Base-by-base conservation (phyloP, 2,888 invertebrate genomes). In the Amphipyra tragopoginis region DNA sequence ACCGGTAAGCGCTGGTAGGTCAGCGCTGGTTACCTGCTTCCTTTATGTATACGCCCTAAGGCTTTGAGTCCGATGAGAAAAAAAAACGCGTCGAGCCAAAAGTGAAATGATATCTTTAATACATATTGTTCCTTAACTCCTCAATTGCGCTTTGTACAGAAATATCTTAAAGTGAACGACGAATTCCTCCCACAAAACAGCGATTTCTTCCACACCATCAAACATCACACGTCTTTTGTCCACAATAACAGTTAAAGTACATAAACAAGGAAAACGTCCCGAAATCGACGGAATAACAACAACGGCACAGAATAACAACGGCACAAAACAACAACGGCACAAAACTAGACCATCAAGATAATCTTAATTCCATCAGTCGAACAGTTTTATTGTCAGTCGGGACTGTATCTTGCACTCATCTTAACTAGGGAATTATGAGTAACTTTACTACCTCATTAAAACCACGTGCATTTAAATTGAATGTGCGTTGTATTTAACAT, bases 381-480 rank as follows among this genome's bases (percentile, higher is more conserved):
- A 70, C 71, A 72, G 66, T 69, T 74, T 72, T 70, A 78, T 59
- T 61, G 73, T 65, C 58, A 2, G 21, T 21, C 1, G 3, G 21
- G 3, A 21, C 21, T 43, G 53, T 68, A 62, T 70, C 66, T 58
- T 58, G 57, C 56, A 67, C 59, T 74, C 65, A 77, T 79, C 76
- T 75, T 61, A 72, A 73, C 67, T 50, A 42, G 29, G 13, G 44
- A 49, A 65, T 65, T 60, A n/a, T n/a, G n/a, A n/a, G n/a, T n/a
- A 64, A 69, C 73, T 78, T 71, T 52, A 73, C 49, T 72, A 70
- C 45, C 65, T 66, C 62, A 51, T 69, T 71, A 72, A 66, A 65
- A 54, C 71, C 47, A 69, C 65, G 55, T 65, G 75, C 72, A 79
- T 77, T 75, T 75, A 67, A 21, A 21, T 21, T 21, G n/a, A n/a